These are phyloP conservation scores for Agelas oroides DNA, from an alignment of 37 sponge, comb jelly and placozoan species.

Conservation along the genomic window DNA sequence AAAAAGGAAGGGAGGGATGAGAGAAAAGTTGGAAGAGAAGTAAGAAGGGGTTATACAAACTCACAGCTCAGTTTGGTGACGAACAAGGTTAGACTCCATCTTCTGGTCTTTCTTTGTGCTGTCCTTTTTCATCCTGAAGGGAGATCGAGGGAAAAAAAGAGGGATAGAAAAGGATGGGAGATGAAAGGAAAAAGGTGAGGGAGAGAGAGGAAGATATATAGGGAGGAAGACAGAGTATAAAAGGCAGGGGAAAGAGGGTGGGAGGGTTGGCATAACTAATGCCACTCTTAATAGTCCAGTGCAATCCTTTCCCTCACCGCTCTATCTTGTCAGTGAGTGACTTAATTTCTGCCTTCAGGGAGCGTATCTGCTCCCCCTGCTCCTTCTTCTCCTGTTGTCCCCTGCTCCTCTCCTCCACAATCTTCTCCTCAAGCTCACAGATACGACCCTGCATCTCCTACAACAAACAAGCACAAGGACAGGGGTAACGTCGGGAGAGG, in stretches of 20 bases:
- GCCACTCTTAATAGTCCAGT: too few relatives aligned
- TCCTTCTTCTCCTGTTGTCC: slow-evolving; percentile 41
- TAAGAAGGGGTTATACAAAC: background rate
- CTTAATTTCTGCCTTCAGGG: slow-evolving; percentile 62
- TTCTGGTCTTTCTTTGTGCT: slow-evolving; percentile 8
- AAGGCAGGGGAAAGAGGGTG: background rate
- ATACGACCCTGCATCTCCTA: slow-evolving; percentile 50
- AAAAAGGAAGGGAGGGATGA: background rate
- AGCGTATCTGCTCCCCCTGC: slow-evolving; percentile 4
- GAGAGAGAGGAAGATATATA: background rate
- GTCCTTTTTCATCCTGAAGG: slow-evolving; percentile 43
- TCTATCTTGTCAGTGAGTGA: slow-evolving; percentile 48
- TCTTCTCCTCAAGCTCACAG: slow-evolving; percentile 23
- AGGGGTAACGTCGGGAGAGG: too few relatives aligned
- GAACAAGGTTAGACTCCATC: background rate
- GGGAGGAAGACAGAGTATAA: background rate
- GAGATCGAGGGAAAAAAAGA: background rate
- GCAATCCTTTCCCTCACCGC: slow-evolving; percentile 12
- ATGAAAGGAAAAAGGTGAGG: background rate
- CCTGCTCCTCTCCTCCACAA: slow-evolving; percentile 21
- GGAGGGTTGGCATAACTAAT: too few relatives aligned
- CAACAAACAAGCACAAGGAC: slow-evolving; percentile 3
- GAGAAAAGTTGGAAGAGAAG: too few relatives aligned
- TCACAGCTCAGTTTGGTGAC: slow-evolving; percentile 12
- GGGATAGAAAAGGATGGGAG: background rate